These are phyloP conservation scores for Phataginus tetradactyla DNA, from an alignment of 2,797 vertebrate genomes.

Conservation along the genomic window DNA sequence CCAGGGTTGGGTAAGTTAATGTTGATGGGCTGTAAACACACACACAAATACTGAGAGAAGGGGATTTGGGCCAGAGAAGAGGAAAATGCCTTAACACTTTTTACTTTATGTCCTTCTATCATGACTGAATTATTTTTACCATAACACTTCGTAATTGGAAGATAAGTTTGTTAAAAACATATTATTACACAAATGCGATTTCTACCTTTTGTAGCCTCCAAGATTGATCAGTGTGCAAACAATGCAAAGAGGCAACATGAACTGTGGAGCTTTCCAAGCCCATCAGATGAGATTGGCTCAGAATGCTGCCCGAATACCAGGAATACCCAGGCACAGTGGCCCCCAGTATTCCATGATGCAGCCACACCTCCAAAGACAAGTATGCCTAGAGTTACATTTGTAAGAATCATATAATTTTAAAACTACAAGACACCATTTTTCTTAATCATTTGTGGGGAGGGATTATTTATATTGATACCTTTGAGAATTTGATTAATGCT, in stretches of 20 bases:
- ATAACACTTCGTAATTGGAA: slow-evolving; percentile 71
- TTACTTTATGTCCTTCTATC: not conserved
- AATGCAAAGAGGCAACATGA: slow-evolving; percentile 95
- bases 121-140: slow-evolving; percentile 11
- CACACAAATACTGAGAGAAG: not conserved
- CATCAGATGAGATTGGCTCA: slow-evolving; percentile 96
- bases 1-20: not conserved
- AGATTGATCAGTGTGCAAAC: slow-evolving; percentile 99
- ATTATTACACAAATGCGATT: slow-evolving; percentile 55
- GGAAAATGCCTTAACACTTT: not conserved
- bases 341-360: slow-evolving; percentile 99
- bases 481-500: slow-evolving; percentile 39
- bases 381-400: slow-evolving; percentile 86
- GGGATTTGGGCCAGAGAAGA: not conserved
- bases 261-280: slow-evolving; percentile 94
- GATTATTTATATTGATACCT: not conserved
- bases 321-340: slow-evolving; percentile 94
- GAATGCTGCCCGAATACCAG: slow-evolving; percentile 92
- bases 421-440: slow-evolving; percentile 68
- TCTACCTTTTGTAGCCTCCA: slow-evolving; percentile 92
- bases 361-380: slow-evolving; percentile 98
- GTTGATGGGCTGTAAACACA: not conserved
- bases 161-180: slow-evolving; percentile 71
- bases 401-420: slow-evolving; percentile 78
- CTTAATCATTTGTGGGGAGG: not conserved